phyloP scores from a whole-genome alignment of 2,888 invertebrate species.

The Nemurella pictetii region DNA sequence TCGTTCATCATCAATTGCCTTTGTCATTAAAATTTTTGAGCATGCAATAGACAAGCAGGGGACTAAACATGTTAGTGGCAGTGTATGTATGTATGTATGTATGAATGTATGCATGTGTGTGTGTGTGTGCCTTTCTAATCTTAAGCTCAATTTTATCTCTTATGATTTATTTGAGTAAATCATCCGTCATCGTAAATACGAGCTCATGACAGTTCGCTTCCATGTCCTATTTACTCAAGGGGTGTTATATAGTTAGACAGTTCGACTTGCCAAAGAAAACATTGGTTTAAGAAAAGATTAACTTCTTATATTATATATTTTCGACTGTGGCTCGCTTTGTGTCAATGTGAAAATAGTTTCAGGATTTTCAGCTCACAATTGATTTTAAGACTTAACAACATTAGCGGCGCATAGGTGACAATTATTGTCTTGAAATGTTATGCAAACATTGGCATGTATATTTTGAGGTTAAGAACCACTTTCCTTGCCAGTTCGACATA shows the following conservation, averaged over 20 bases:
- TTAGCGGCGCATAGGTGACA: background rate
- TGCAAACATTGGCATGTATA: background rate
- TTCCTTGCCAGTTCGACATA: background rate
- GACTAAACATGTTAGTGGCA: background rate
- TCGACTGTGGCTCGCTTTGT: background rate
- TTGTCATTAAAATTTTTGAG: background rate
- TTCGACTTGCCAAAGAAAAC: slow-evolving; percentile 32
- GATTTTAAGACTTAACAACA: background rate
- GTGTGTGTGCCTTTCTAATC: slow-evolving; percentile 4
- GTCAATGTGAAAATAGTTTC: background rate
- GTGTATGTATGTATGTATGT: background rate
- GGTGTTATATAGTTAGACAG: slow-evolving; percentile 19
- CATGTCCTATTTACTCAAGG: slow-evolving; percentile 21
- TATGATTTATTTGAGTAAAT: slow-evolving; percentile 11
- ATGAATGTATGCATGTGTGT: background rate
- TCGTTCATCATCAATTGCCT: background rate
- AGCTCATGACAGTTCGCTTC: slow-evolving; percentile 21
- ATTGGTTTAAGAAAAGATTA: slow-evolving; percentile 22
- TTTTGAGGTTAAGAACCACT: background rate
- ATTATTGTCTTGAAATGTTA: background rate
- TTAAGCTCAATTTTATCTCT: slow-evolving; percentile 2
- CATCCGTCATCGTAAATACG: slow-evolving; percentile 17
- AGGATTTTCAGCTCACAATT: background rate
- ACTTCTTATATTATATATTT: slow-evolving; percentile 11
- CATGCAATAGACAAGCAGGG: background rate